Base-by-base conservation (phyloP, 1,140 invertebrate species). In the Phymorhynchus buccinoides region DNA sequence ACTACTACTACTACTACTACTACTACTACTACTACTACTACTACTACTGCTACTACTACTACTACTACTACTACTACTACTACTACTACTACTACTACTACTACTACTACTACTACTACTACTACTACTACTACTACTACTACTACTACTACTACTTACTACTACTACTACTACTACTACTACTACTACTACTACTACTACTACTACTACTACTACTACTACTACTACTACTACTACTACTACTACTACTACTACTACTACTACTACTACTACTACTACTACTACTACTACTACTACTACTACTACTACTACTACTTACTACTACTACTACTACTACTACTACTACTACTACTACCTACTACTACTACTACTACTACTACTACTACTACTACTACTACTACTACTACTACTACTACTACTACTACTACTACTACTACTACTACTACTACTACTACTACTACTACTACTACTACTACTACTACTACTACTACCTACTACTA, bases 21-120 rank as follows among this genome's bases (percentile, higher is more conserved):
- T 75, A 75, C 71, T 37, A 75, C 71, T 75, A 75, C 30, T 66
- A 66, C 56, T 66, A 66, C 56, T 66, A 66, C 56, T 66, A 66
- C 56, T 66, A 66, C 56, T 66, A 66, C 56, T 66, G 30, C 56
- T 66, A 66, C 56, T 66, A 66, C 56, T 66, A 66, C 56, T 66
- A 66, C 56, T 66, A 66, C 56, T 66, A 66, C 56, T 66, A 66
- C 56, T 66, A 66, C 56, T 66, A 66, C 56, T 66, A 66, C 56
- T 66, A 66, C 56, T 66, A 66, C 56, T 66, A 66, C 56, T 66
- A 66, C 56, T 66, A 66, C 56, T 66, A 66, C 56, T 66, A 66
- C 56, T 66, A 66, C 56, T 66, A 66, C 56, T 66, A 66, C 56
- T 66, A 66, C 56, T 66, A 66, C 56, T 66, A 66, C 56, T 66